A percentile compares a stretch with the other conserved stretches of the same genome.
Conservation (phyloP, 2,797 vertebrate genomes). For the Sylvilagus floridanus region DNA sequence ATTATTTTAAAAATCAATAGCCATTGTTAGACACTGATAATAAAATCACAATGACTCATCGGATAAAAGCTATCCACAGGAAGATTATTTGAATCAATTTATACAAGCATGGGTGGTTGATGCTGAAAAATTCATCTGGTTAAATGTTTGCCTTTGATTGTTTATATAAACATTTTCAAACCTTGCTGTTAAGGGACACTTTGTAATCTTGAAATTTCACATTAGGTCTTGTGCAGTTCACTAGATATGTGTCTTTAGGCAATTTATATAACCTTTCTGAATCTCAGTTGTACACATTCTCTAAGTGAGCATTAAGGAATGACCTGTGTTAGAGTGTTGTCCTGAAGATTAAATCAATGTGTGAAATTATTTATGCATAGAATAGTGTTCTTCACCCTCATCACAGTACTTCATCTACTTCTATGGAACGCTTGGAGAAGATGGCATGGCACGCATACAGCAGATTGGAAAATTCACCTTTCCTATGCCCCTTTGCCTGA, state of each 20-base stretch:
- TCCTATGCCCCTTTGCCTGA: background rate
- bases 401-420: background rate
- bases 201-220: background rate
- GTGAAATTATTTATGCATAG: background rate
- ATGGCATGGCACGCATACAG: background rate
- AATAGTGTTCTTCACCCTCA: background rate
- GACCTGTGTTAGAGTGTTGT: background rate
- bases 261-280: background rate
- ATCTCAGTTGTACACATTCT: background rate
- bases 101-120: background rate
- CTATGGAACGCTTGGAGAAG: background rate
- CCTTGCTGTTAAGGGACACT: rapidly evolving
- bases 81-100: background rate
- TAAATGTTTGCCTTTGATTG: background rate
- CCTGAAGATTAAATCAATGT: background rate
- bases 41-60: background rate
- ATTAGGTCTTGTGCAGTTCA: background rate
- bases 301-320: background rate
- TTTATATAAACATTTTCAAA: background rate
- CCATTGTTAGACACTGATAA: background rate
- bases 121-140: background rate
- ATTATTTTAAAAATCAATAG: background rate
- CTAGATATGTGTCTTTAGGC: background rate
- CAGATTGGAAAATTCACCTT: background rate
- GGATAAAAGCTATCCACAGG: background rate